Base-by-base conservation (phyloP, 2,797 vertebrate genomes). In the Tadarida brasiliensis region DNA sequence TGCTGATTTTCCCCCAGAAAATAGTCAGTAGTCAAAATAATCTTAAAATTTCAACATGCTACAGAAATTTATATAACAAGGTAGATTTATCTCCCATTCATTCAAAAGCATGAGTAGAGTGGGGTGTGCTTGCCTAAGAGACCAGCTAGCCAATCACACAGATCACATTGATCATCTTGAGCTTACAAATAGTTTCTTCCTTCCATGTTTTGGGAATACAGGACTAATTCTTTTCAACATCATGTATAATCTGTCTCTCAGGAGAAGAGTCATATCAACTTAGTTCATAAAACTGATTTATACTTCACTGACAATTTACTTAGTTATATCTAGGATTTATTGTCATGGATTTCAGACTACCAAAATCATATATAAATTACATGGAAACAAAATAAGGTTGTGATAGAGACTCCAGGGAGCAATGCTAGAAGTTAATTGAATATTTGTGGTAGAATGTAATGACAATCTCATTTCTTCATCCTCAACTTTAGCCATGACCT, bases 241-340 rank as follows among this genome's bases (percentile, higher is more conserved):
- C 22, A 71, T 74, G 26, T 49, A 93, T 35, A 95, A 35, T 90
- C 1, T 95, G 16, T 90, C 47, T 73, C 51, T 90, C 33, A 70
- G 71, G 63, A 91, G 65, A 85, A 74, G 22, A 81, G 70, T 87
- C 6, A 30, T 59, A 61, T 47, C 51, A 76, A 61, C 7, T 63
- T n/a, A 57, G 11, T 7, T 91, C 20, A 35, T 70, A 81, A 95
- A 73, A 90, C 0, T 1, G 11, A 77, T 73, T 71, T 33, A 49
- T 81, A 35, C 22, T 11, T 77, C 63, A 65, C 7, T 74, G 24
- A 44, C 44, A 73, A 35, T 30, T 83, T 63, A 51, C 16, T 24
- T 73, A 56, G 8, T 80, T 94, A 4, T 54, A 26, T 26, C 5
- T 78, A 47, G 3, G 15, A 87, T 30, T 19, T 89, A 19, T 30